Conservation (phyloP, 2,888 invertebrate species). For the Morpho deidamia region DNA sequence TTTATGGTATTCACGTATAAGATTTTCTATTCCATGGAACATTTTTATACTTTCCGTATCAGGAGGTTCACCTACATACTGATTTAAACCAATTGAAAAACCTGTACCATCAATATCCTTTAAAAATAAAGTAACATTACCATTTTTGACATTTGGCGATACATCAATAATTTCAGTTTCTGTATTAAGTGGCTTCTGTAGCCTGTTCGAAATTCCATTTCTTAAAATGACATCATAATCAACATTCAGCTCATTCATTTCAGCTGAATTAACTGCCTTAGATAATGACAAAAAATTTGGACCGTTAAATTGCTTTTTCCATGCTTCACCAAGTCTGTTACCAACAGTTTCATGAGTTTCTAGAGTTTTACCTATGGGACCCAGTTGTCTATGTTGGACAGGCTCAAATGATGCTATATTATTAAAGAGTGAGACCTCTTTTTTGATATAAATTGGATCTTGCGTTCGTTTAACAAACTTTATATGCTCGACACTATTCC, state of each 20-base stretch:
- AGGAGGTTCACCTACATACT: constrained; percentile 55
- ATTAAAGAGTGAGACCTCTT: constrained; percentile 19
- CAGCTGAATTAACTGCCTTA: constrained; percentile 57
- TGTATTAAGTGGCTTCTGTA: constrained; percentile 52
- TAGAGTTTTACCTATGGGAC: constrained; percentile 46
- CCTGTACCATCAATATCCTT: constrained; percentile 61
- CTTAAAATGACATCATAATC: constrained; percentile 44
- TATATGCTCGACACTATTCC: constrained; percentile 31
- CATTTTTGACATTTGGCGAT: constrained; percentile 35
- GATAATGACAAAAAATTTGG: constrained; percentile 41
- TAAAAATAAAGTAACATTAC: constrained; percentile 48
- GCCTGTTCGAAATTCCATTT: constrained; percentile 50
- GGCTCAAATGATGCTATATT: constrained; percentile 28
- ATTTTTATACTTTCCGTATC: constrained; percentile 54
- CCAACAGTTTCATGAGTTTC: constrained; percentile 29
- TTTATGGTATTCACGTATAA: constrained; percentile 51
- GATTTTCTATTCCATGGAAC: constrained; percentile 54
- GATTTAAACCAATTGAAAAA: constrained; percentile 59
- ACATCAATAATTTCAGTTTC: constrained; percentile 32
- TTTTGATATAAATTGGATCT: constrained; percentile 40
- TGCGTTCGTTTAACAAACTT: constrained; percentile 54
- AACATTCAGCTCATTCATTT: constrained; percentile 44
- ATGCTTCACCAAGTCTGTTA: constrained; percentile 36
- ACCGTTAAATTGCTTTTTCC: constrained; percentile 34
- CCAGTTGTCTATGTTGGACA: constrained; percentile 39